Evolutionary conservation across 2,113 vertebrate species (phyloP), one percentile per base, ranked within the genome.

Genomic region (Microtus richardsoni): DNA sequence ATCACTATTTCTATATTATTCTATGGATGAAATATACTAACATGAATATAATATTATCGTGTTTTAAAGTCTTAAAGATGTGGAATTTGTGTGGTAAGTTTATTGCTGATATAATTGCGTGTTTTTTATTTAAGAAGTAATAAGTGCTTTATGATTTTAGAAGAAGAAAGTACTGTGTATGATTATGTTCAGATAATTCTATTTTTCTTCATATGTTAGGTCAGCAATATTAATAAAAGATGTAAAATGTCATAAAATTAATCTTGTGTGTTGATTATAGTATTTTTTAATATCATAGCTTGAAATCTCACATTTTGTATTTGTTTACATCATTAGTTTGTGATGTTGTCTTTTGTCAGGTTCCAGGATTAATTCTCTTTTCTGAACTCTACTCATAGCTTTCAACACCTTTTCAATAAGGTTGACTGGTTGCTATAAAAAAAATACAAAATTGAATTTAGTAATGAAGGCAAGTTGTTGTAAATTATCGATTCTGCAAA

Each of bases 351-450:
- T 36, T 87, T 90, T 89, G 49, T 33, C 71, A 26, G 3, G 2
- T 75, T 9, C 77, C 17, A 75, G 54, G 17, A 58, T 58, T 22
- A 21, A 95, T 62, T 17, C 52, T 12, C 30, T 94, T 87, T 73
- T 58, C 39, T 39, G 33, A 89, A 47, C 2, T 89, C 24, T 54
- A 39, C 74, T 58, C 73, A 70, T 5, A 73, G 22, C 12, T 85
- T 80, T 93, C 80, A 91, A 88, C 28, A 93, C 3, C 2, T 91
- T 89, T 39, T 86, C 26, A 91, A 91, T 62, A 41, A 71, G 8
- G 11, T 26, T 91, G 33, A 2, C 26, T 85, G 21, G 13, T 73
- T 84, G 17, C 16, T 36, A 82, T 60, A 11, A 36, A 88, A 91
- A 91, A 60, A 22, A 22, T 36, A 44, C 6, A 93, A 33, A 39